Base-by-base conservation (phyloP, 1,140 invertebrate genomes). In the Drosophila pandora region DNA sequence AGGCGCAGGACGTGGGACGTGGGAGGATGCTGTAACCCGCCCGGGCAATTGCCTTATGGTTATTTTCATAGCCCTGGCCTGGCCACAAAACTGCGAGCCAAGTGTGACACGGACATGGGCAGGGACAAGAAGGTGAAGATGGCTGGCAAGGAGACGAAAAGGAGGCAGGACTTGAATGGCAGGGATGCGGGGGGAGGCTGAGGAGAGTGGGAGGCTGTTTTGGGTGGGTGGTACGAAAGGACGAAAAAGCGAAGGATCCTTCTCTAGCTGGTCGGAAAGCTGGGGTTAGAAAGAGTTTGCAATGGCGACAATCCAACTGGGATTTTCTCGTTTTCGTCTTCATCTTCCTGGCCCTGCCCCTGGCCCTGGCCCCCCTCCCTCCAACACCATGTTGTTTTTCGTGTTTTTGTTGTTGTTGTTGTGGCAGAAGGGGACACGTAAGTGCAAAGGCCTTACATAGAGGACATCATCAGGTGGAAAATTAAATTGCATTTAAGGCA, bases 21-120 rank as follows among this genome's bases (percentile, higher is more conserved):
- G 2, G 5, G 47, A 2, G 69, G 60, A 61, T 68, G 61, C 65
- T 72, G 81, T 56, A 68, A 72, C 60, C 79, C 75, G 80, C 80
- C 79, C 60, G 82, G 79, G 76, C 79, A 88, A 88, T 88, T 88
- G 83, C 83, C 83, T 89, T 88, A 88, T 89, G 84, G 83, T 83
- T 88, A 88, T 88, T 89, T 83, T 79, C 84, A 89, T 88, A 88
- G 84, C 81, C 82, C 81, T 85, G 81, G 80, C 80, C 78, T 81
- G 83, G 79, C 84, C 83, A 77, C 71, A 89, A 81, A 83, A 87
- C 82, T 87, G 83, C 79, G 82, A 82, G 64, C 80, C 85, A 88
- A 89, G 76, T 88, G 84, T 83, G 84, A 89, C 76, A 88, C 71
- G 68, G 71, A 49, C 50, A 61, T 73, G 71, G 23, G 39, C 25